Conservation (phyloP, 1,140 invertebrate genomes). For the Solen grandis region DNA sequence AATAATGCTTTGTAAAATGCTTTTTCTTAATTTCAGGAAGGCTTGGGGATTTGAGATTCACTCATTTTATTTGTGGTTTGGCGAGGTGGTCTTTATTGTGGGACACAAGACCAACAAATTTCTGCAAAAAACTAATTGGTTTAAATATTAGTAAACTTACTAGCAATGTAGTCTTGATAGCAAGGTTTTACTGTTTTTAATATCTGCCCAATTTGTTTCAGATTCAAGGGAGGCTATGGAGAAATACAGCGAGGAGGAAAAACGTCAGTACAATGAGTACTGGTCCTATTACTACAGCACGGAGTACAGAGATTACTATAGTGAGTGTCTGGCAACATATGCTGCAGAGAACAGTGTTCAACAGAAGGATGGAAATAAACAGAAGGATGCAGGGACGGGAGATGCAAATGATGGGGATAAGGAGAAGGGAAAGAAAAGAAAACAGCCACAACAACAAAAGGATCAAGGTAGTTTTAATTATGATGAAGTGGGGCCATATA, state of each 20-base stretch:
- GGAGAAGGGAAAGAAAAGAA: slow-evolving; percentile 42
- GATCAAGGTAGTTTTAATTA: slow-evolving; percentile 45
- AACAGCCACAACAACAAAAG: slow-evolving; percentile 34
- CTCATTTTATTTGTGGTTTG: too few species aligned
- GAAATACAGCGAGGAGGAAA: slow-evolving; percentile 54
- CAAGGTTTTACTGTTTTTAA: too few species aligned
- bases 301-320: slow-evolving; percentile 60
- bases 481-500: too few species aligned
- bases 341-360: not conserved
- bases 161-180: too few species aligned
- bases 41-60: too few species aligned
- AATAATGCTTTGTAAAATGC: too few species aligned
- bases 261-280: slow-evolving; percentile 63
- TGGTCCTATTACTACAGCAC: slow-evolving; percentile 69
- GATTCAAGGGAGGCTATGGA: slow-evolving; percentile 50
- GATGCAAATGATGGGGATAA: slow-evolving; percentile 30
- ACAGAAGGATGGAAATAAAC: not conserved
- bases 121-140: too few species aligned
- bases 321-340: slow-evolving; percentile 43
- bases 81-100: too few species aligned
- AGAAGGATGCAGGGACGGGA: not conserved
- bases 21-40: too few species aligned
- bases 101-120: too few species aligned
- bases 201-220: slow-evolving; percentile 7
- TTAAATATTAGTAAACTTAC: too few species aligned